These are phyloP conservation scores for Clamator glandarius DNA, from an alignment of 2,797 vertebrate species.

Conservation along the genomic window DNA sequence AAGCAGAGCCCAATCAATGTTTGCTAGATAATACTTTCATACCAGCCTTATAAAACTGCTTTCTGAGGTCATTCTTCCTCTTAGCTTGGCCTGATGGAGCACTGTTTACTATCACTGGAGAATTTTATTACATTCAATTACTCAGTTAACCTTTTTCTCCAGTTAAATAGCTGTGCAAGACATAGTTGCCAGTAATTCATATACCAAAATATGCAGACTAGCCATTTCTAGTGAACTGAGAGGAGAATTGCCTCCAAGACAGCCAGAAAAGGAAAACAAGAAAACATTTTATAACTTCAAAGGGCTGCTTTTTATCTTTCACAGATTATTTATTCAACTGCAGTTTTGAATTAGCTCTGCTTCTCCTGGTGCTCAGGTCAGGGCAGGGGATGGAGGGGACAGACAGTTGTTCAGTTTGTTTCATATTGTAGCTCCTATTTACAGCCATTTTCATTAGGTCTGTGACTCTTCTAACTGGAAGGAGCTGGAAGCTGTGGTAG, in stretches of 20 bases:
- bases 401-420: background rate
- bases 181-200: background rate
- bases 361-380: background rate
- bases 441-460: background rate
- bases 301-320: constrained; percentile 45
- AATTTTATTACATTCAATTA: background rate
- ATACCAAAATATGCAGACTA: constrained; percentile 18
- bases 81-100: background rate
- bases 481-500: no score
- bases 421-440: background rate
- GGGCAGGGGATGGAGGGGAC: background rate
- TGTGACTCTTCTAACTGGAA: background rate
- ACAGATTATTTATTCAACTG: constrained; percentile 37
- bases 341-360: constrained; percentile 11
- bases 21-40: background rate
- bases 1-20: background rate
- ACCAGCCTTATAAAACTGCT: background rate
- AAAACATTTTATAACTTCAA: constrained; percentile 18
- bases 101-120: background rate
- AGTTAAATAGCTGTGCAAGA: constrained; percentile 18
- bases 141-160: constrained; percentile 19
- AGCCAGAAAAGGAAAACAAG: constrained; percentile 38
- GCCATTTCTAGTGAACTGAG: constrained; percentile 22
- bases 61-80: background rate
- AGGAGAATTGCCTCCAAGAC: background rate